These are phyloP conservation scores for Tachysurus fulvidraco DNA, from an alignment of 2,113 vertebrate genomes.

Conservation along the genomic window DNA sequence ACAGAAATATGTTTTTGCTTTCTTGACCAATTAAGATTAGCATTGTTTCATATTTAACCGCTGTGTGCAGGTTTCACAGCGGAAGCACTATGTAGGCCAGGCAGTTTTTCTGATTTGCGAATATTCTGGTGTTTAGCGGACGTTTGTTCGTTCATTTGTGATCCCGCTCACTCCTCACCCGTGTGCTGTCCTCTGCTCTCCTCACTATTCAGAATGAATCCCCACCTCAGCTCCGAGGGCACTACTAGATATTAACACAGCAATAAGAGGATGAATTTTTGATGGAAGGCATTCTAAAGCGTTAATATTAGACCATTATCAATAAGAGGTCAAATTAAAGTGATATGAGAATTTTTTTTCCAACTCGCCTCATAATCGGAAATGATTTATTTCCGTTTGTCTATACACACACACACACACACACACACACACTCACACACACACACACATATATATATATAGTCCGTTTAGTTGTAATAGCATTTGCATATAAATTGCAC, in stretches of 20 bases:
- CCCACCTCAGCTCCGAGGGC: constrained; percentile 56
- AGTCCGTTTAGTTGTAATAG: background rate
- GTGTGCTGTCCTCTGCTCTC: constrained; percentile 63
- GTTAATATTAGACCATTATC: constrained; percentile 70
- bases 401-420: no score
- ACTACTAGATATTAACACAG: constrained; percentile 71
- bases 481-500: background rate
- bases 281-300: constrained; percentile 65
- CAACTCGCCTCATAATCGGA: constrained; percentile 9
- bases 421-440: no score
- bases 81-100: constrained; percentile 1
- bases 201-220: constrained; percentile 68
- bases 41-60: background rate
- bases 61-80: background rate
- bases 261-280: constrained; percentile 77
- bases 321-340: constrained; percentile 57
- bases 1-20: background rate
- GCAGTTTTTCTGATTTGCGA: background rate
- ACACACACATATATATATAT: background rate
- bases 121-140: constrained; percentile 45
- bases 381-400: constrained; percentile 24
- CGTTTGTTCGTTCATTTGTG: constrained; percentile 45
- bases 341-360: constrained; percentile 55
- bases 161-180: constrained; percentile 57
- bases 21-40: background rate